A percentile compares a stretch with the other conserved stretches of the same genome.
These are phyloP conservation scores for Drosophila mauritiana DNA, from an alignment of 1,140 invertebrate species.

Conservation along the genomic window DNA sequence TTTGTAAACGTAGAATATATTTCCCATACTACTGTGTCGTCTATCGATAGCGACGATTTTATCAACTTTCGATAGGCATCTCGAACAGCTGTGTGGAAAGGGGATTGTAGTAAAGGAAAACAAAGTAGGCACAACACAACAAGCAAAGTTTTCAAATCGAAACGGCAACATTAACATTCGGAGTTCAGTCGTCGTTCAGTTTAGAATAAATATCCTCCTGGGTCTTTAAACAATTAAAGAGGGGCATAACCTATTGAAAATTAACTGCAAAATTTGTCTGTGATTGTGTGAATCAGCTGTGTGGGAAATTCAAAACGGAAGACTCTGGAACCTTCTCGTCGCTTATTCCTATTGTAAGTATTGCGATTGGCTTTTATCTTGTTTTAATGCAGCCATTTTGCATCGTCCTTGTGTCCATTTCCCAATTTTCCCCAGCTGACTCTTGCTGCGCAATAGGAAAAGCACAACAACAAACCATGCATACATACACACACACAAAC, in stretches of 20 bases:
- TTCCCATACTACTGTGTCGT: neutral
- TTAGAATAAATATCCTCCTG: neutral
- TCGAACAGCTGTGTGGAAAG: conserved; percentile 12
- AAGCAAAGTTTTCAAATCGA: conserved; percentile 33
- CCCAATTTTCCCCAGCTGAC: conserved; percentile 49
- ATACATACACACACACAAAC: conserved; percentile 31
- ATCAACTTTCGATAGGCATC: neutral
- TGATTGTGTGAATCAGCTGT: conserved; percentile 18
- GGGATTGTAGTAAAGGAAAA: neutral
- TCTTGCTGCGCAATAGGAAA: conserved; percentile 66
- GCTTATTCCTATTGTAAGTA: conserved; percentile 1
- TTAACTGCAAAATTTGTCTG: conserved; percentile 25
- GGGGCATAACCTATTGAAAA: neutral
- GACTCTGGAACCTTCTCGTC: conserved; percentile 19
- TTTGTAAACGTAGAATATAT: too few relatives aligned
- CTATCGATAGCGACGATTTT: neutral
- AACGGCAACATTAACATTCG: conserved; percentile 35
- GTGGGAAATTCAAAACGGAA: neutral
- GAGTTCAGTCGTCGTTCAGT: conserved; percentile 10
- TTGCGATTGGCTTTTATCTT: too few relatives aligned
- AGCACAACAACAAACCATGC: conserved; percentile 7
- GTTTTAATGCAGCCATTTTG: conserved; percentile 8
- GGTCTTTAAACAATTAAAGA: neutral
- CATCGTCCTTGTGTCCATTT: conserved; percentile 72
- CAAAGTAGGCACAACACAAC: conserved; percentile 40